phyloP scores from a whole-genome alignment of 2,113 vertebrate species.

The Australoheros scitulus region DNA sequence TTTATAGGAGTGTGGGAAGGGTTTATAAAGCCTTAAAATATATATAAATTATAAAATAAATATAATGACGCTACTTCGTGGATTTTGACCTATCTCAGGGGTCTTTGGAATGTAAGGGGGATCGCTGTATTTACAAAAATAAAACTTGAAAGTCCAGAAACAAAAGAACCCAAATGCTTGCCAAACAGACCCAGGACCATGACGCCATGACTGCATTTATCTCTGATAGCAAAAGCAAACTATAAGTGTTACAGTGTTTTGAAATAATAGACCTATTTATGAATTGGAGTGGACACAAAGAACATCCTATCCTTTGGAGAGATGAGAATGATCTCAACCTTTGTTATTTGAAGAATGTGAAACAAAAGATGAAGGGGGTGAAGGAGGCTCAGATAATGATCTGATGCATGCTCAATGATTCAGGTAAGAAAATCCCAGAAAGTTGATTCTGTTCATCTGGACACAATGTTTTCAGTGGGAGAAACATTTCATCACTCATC shows the following conservation, averaged over 20 bases:
- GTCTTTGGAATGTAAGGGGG: too few species aligned
- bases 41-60: too few species aligned
- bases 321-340: not conserved
- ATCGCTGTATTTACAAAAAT: too few species aligned
- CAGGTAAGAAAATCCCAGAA: not conserved
- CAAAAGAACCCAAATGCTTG: too few species aligned
- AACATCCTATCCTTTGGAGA: not conserved
- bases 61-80: too few species aligned
- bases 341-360: not conserved
- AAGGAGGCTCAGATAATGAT: not conserved
- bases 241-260: not conserved
- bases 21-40: too few species aligned
- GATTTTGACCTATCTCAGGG: too few species aligned
- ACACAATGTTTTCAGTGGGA: not conserved
- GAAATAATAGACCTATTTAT: not conserved
- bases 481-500: not conserved
- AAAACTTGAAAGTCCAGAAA: too few species aligned
- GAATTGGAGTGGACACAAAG: not conserved
- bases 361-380: not conserved
- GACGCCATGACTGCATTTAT: not conserved
- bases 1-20: too few species aligned
- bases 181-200: too few species aligned
- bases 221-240: not conserved
- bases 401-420: not conserved
- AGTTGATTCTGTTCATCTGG: not conserved